Evolutionary conservation across 2,888 invertebrate genomes (phyloP).

Genomic region (Noctua pronuba): DNA sequence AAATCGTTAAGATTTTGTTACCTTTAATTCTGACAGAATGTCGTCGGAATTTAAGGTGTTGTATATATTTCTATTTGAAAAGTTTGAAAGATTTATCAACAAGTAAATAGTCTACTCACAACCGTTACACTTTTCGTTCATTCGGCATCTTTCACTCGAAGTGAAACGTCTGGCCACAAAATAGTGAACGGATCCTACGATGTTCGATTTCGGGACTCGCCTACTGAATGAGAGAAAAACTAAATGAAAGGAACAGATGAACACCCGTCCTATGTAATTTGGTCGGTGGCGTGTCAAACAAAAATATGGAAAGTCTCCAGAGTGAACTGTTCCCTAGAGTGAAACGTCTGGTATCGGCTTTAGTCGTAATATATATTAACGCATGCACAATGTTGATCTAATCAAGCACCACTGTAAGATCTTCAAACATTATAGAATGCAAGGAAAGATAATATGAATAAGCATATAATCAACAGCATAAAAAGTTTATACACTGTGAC

Average conservation of each 20-base stretch:
- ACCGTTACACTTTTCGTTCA: not conserved
- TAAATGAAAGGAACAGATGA: not conserved
- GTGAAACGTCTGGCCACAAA: not conserved
- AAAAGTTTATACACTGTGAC: no score
- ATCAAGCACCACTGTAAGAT: not conserved
- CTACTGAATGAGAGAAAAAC: not conserved
- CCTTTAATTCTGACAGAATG: not conserved
- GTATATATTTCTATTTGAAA: slow-evolving; percentile 10
- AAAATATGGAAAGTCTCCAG: not conserved
- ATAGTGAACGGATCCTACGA: not conserved
- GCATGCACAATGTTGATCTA: not conserved
- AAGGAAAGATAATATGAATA: not conserved
- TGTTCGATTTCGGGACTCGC: not conserved
- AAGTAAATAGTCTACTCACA: not conserved
- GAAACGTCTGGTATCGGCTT: not conserved
- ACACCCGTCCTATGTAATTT: not conserved
- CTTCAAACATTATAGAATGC: not conserved
- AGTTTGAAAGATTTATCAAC: slow-evolving; percentile 6
- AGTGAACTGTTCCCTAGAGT: not conserved
- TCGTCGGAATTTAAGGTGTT: not conserved
- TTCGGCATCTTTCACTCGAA: not conserved
- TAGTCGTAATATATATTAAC: not conserved
- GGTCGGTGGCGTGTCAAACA: not conserved
- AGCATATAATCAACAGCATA: not conserved
- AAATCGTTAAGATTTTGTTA: not conserved